phyloP scores from a whole-genome alignment of 2,888 invertebrate species.

The Tenthredo distinguenda region DNA sequence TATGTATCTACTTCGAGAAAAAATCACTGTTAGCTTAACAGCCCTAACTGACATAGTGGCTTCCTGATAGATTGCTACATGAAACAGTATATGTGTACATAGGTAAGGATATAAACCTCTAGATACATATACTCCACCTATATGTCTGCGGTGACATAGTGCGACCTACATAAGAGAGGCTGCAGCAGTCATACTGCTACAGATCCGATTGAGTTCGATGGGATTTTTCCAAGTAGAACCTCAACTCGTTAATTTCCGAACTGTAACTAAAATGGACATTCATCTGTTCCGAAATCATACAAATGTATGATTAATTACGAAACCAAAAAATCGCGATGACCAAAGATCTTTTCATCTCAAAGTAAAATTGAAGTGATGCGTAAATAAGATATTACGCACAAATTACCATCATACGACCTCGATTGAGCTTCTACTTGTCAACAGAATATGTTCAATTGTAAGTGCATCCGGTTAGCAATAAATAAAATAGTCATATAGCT shows the following conservation, averaged over 20 bases:
- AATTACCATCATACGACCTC: background rate
- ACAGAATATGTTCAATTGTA: background rate
- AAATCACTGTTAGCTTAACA: background rate
- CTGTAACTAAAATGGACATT: background rate
- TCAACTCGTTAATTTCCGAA: background rate
- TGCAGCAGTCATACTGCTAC: background rate
- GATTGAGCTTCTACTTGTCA: background rate
- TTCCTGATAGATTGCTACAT: background rate
- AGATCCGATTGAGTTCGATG: background rate
- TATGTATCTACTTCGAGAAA: background rate
- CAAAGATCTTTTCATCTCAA: background rate
- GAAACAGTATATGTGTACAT: background rate
- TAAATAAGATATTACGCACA: background rate
- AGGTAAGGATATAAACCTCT: background rate
- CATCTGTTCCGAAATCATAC: no score
- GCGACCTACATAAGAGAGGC: conserved; percentile 26
- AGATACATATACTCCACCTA: background rate
- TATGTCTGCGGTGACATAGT: conserved; percentile 30
- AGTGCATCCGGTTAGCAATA: background rate
- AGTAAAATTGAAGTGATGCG: background rate
- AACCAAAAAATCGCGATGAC: background rate
- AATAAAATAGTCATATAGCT: background rate
- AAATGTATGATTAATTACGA: no score
- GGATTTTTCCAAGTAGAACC: background rate
- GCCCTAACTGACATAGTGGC: background rate